Conservation (phyloP, 1,140 invertebrate genomes). For the Saccostrea echinata region DNA sequence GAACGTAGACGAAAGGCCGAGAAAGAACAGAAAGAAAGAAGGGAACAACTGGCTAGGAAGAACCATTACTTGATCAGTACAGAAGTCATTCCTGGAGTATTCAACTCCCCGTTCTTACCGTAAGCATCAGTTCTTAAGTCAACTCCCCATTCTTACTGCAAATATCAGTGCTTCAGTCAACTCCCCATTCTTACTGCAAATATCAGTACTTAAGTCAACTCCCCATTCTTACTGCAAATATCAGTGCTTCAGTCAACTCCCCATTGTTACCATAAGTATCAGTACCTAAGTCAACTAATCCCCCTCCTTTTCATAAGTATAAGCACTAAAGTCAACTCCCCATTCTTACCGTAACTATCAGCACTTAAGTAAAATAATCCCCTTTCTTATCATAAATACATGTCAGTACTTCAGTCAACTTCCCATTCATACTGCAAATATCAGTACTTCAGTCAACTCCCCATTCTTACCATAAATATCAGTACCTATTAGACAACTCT, state of each 20-base stretch:
- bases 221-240: too few relatives aligned
- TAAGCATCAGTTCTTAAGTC: conserved; percentile 60
- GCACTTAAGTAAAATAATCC: too few relatives aligned
- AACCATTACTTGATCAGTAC: conserved; percentile 79
- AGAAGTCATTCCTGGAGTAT: conserved; percentile 78
- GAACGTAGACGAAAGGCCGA: conserved; percentile 64
- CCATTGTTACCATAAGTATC: conserved; percentile 77
- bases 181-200: conserved; percentile 78
- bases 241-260: conserved; percentile 73
- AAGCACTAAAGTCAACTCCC: conserved; percentile 75
- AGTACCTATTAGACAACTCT: background rate
- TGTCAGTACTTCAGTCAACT: background rate
- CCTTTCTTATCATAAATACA: conserved; percentile 78
- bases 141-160: too few relatives aligned
- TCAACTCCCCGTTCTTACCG: conserved; percentile 79
- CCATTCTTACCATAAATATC: conserved; percentile 77
- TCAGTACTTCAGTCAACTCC: conserved; percentile 73
- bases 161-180: conserved; percentile 65
- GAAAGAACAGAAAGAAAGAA: conserved; percentile 65
- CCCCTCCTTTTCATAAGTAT: too few relatives aligned
- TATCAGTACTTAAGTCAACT: conserved; percentile 14
- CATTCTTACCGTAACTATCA: conserved; percentile 76
- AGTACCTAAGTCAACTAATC: background rate
- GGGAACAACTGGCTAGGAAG: conserved; percentile 74
- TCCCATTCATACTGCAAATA: too few relatives aligned